Conservation (phyloP, 2,888 invertebrate genomes). For the Scaeva pyrastri region DNA sequence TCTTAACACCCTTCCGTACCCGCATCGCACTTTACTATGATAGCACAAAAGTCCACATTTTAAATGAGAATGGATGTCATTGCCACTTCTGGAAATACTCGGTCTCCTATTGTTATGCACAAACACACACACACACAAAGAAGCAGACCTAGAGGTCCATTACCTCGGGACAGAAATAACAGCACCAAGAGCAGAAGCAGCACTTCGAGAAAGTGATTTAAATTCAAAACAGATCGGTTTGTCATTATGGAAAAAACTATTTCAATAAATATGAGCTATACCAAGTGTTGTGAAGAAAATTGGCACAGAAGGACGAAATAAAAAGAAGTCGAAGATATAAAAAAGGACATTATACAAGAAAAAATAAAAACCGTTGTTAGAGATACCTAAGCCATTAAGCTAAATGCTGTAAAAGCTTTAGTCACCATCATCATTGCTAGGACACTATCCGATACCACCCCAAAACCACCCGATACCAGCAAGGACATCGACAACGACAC, state of each 20-base stretch:
- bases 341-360: constrained; percentile 16
- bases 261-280: constrained; percentile 65
- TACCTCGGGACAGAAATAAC: background rate
- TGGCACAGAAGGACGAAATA: constrained; percentile 32
- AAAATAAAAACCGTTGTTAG: constrained; percentile 6
- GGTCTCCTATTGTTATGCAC: constrained; percentile 41
- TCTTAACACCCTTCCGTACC: background rate
- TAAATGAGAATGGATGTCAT: constrained; percentile 70
- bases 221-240: constrained; percentile 74
- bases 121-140: background rate
- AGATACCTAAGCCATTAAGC: constrained; percentile 59
- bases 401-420: constrained; percentile 72
- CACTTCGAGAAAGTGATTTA: constrained; percentile 64
- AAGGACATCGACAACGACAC: background rate
- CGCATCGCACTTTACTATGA: background rate
- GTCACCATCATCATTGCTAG: constrained; percentile 29
- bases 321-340: background rate
- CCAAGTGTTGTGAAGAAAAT: constrained; percentile 37
- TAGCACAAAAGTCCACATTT: constrained; percentile 7
- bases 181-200: background rate
- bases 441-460: constrained; percentile 1
- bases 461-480: too few species aligned
- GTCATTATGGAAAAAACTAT: constrained; percentile 69
- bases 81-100: constrained; percentile 34
- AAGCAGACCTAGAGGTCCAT: background rate